These are phyloP conservation scores for Diorhabda elongata DNA, from an alignment of 1,140 invertebrate species.

Conservation along the genomic window DNA sequence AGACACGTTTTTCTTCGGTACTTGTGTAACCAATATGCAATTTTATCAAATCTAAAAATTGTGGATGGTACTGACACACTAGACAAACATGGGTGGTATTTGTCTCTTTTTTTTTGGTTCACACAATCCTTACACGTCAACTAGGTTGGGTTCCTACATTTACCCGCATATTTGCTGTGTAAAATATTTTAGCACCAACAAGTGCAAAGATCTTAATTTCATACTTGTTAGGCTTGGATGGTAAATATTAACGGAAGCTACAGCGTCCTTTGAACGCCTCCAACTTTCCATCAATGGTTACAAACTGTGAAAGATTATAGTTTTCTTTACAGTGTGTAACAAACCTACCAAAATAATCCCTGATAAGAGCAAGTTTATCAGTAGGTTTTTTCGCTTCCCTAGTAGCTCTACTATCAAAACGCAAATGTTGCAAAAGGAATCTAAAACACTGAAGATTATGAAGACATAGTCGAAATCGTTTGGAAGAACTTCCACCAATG, in stretches of 20 bases:
- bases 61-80: no score
- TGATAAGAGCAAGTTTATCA: constrained; percentile 20
- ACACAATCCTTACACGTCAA: constrained; percentile 14
- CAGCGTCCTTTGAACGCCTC: constrained; percentile 20
- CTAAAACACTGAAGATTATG: constrained; percentile 44
- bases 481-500: no score
- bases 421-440: constrained; percentile 50
- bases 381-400: constrained; percentile 35
- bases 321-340: constrained; percentile 24
- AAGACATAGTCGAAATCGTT: no score
- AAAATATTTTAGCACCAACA: constrained; percentile 32
- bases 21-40: no score
- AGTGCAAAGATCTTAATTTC: constrained; percentile 44
- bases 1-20: constrained; percentile 30
- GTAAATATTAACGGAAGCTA: constrained; percentile 21
- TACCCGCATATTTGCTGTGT: constrained; percentile 36
- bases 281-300: constrained; percentile 24
- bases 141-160: constrained; percentile 35
- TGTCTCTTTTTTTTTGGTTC: no score
- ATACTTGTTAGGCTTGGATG: constrained; percentile 31
- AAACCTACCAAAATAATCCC: constrained; percentile 27
- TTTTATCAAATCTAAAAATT: no score
- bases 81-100: no score
- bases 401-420: constrained; percentile 48
- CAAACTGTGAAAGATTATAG: constrained; percentile 29